A percentile compares a stretch with the other conserved stretches of the same genome.
These are phyloP conservation scores for Trematocara marginatum DNA, from an alignment of 2,113 vertebrate species.

Conservation along the genomic window DNA sequence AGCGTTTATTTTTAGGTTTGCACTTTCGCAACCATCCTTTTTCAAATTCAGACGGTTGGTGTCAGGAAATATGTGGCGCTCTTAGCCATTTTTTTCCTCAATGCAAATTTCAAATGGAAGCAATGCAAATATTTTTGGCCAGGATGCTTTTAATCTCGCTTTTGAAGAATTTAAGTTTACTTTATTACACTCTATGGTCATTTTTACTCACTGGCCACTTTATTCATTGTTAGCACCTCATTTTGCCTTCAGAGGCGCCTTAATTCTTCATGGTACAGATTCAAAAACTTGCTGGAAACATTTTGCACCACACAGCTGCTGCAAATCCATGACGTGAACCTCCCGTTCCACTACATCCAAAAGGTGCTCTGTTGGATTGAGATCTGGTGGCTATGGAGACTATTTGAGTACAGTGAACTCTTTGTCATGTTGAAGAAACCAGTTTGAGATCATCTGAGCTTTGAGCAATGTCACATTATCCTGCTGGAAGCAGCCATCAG, in stretches of 20 bases:
- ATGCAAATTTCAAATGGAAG: not conserved
- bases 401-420: not conserved
- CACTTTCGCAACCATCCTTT: not conserved
- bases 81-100: not conserved
- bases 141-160: not conserved
- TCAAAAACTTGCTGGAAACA: not conserved
- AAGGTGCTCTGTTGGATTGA: not conserved
- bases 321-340: not conserved
- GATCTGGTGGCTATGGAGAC: not conserved
- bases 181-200: not conserved
- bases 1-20: not conserved
- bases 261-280: not conserved
- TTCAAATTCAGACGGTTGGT: not conserved
- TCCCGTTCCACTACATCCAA: not conserved
- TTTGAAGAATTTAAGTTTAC: not conserved
- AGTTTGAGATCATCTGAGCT: not conserved
- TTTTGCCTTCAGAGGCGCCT: rapidly evolving
- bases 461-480: not conserved
- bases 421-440: not conserved
- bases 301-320: not conserved
- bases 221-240: not conserved
- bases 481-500: not conserved
- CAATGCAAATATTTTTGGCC: not conserved
- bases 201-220: not conserved
- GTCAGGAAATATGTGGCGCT: not conserved